Percentiles rank a stretch among this genome's conserved stretches.
phyloP scores from a whole-genome alignment of 2,888 invertebrate species.

The Ophion costatus region DNA sequence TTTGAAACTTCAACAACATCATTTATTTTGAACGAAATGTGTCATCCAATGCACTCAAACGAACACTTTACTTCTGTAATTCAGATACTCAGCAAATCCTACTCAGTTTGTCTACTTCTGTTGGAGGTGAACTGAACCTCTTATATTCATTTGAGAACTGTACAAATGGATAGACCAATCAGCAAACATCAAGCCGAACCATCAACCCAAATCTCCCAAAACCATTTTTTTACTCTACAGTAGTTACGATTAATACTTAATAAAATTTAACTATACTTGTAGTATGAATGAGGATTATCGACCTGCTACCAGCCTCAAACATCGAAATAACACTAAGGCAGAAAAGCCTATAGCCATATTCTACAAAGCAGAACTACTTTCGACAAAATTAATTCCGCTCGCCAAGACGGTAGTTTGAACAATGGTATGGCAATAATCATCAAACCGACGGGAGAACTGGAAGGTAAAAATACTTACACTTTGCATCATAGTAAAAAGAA shows the following conservation, averaged over 20 bases:
- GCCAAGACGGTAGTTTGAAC: slow-evolving; percentile 29
- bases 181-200: background rate
- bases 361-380: too few species aligned
- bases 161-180: background rate
- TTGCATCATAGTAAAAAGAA: too few species aligned
- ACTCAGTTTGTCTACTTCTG: slow-evolving; percentile 70
- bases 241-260: too few species aligned
- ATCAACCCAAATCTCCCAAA: background rate
- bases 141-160: background rate
- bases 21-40: background rate
- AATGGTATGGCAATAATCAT: too few species aligned
- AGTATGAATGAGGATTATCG: too few species aligned
- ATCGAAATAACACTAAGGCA: background rate
- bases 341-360: background rate
- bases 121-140: background rate
- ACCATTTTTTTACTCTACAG: background rate
- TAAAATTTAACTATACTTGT: too few species aligned
- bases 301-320: too few species aligned
- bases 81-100: slow-evolving; percentile 65
- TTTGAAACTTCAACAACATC: background rate
- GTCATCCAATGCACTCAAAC: slow-evolving; percentile 20
- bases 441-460: too few species aligned
- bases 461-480: too few species aligned
- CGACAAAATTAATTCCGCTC: too few species aligned
- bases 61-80: slow-evolving; percentile 66